Conservation (phyloP, 2,797 vertebrate genomes). For the Sebastes dallii region DNA sequence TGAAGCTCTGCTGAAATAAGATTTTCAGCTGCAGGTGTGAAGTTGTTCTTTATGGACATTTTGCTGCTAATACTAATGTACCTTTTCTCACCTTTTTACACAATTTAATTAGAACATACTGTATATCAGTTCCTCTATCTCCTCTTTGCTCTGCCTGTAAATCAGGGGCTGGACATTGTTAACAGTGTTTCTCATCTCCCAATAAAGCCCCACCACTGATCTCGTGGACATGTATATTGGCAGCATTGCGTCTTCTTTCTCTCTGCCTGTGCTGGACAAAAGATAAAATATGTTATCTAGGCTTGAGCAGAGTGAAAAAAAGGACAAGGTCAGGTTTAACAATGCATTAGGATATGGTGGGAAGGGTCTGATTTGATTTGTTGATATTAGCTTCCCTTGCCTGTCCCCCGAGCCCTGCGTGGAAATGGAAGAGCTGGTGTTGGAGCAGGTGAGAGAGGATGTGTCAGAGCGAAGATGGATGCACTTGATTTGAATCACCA, state of each 20-base stretch:
- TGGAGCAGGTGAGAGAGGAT: conserved; percentile 12
- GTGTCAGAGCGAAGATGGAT: conserved; percentile 10
- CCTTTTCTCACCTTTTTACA: neutral
- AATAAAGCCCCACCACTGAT: conserved; percentile 34
- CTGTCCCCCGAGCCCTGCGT: conserved; percentile 13
- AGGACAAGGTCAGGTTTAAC: conserved; percentile 42
- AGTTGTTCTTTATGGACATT: neutral
- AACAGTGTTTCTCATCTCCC: conserved; percentile 45
- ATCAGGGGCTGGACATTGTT: conserved; percentile 30
- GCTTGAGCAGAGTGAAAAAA: conserved; percentile 23
- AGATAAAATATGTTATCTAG: conserved; percentile 45
- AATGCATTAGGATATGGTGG: conserved; percentile 52
- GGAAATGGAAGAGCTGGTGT: conserved; percentile 17
- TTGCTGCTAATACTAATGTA: neutral
- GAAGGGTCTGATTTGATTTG: conserved; percentile 61
- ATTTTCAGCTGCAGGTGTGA: neutral
- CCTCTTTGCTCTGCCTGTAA: conserved; percentile 17
- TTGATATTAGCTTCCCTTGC: conserved; percentile 42
- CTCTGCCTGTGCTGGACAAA: conserved; percentile 21
- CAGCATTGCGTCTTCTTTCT: conserved; percentile 13
- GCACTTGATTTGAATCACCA: neutral
- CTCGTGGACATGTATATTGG: conserved; percentile 27
- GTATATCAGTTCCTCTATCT: conserved; percentile 4
- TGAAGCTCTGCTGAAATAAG: neutral
- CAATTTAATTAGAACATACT: neutral